Conservation (phyloP, 2,113 vertebrate species). For the Vombatus ursinus region DNA sequence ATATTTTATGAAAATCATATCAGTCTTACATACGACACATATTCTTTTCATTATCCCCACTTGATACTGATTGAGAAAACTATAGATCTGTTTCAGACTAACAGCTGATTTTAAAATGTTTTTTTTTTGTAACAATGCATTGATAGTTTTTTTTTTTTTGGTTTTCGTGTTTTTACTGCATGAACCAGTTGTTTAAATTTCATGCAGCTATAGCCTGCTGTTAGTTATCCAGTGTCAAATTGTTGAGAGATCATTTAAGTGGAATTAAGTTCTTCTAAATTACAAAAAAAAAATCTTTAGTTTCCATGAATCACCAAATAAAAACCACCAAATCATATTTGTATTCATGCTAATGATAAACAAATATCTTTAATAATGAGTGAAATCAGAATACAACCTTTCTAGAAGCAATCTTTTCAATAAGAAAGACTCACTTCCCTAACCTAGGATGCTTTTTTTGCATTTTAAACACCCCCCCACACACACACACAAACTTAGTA, state of each 20-base stretch:
- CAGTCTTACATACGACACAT: background rate
- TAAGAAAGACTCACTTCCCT: background rate
- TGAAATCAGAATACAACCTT: background rate
- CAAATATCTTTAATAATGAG: conserved; percentile 37
- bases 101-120: background rate
- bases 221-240: conserved; percentile 20
- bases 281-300: conserved; percentile 1
- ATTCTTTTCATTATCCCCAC: background rate
- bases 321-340: conserved; percentile 1
- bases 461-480: background rate
- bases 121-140: background rate
- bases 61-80: background rate
- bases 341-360: conserved; percentile 5
- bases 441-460: background rate
- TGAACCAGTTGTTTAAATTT: conserved; percentile 8
- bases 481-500: background rate
- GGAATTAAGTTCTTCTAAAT: conserved; percentile 31
- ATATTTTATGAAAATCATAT: conserved; percentile 28
- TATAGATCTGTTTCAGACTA: background rate
- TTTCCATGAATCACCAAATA: background rate
- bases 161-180: conserved; percentile 8
- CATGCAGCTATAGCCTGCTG: background rate
- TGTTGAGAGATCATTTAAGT: background rate
- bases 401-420: conserved; percentile 17
- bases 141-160: background rate